phyloP scores from a whole-genome alignment of 1,140 invertebrate genomes.

The Drosophila simulans region DNA sequence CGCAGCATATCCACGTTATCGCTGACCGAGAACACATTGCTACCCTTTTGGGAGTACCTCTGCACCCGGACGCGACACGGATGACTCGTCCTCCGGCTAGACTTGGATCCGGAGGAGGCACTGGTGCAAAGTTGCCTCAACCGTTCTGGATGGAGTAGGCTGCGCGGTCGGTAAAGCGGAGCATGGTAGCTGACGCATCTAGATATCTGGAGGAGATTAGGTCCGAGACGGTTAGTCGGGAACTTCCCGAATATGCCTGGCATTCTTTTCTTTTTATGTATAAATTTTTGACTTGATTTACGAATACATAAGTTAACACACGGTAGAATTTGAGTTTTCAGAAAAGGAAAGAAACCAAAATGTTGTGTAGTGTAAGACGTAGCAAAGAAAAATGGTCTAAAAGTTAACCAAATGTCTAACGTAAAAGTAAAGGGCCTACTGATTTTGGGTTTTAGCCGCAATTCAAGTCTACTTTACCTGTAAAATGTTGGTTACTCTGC shows the following conservation, averaged over 20 bases:
- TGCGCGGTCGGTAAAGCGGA: slow-evolving; percentile 44
- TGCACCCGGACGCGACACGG: slow-evolving; percentile 24
- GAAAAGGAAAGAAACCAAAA: slow-evolving; percentile 11
- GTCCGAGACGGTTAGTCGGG: slow-evolving; percentile 28
- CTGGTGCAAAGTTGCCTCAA: slow-evolving; percentile 33
- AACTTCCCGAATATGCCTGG: slow-evolving; percentile 8
- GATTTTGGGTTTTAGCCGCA: neutral
- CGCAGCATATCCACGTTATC: slow-evolving; percentile 46
- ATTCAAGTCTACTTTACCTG: slow-evolving; percentile 11
- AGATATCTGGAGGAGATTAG: slow-evolving; percentile 60
- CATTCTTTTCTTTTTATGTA: slow-evolving; percentile 24
- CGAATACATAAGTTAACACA: slow-evolving; percentile 2
- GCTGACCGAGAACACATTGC: slow-evolving; percentile 37
- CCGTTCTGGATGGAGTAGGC: neutral
- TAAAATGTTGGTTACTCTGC: slow-evolving; percentile 42
- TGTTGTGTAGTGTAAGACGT: slow-evolving; percentile 14
- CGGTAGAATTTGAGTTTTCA: slow-evolving; percentile 2
- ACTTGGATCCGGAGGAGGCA: neutral
- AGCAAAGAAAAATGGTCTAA: neutral
- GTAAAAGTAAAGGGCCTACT: slow-evolving; percentile 14
- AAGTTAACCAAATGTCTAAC: neutral
- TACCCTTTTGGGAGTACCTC: slow-evolving; percentile 34
- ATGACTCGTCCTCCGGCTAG: neutral
- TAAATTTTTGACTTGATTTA: neutral
- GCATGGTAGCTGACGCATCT: slow-evolving; percentile 57